Evolutionary conservation across 2,113 vertebrate genomes (phyloP).

Genomic region (Apaloderma vittatum): DNA sequence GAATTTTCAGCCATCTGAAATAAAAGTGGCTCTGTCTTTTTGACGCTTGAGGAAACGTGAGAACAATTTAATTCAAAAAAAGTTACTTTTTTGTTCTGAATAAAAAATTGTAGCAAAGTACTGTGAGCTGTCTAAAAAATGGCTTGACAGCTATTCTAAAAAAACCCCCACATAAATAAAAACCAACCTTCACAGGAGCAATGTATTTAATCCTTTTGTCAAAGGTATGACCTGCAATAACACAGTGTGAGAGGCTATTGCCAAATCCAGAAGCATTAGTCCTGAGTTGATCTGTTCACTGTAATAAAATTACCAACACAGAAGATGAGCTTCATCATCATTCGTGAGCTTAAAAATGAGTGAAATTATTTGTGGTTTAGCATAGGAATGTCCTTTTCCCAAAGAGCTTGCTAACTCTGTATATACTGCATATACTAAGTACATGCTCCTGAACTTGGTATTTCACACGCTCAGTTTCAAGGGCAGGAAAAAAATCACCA

Average conservation of each 20-base stretch:
- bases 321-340: not conserved
- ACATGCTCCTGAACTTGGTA: not conserved
- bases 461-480: not conserved
- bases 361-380: not conserved
- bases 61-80: not conserved
- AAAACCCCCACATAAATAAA: not conserved
- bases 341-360: not conserved
- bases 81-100: not conserved
- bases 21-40: not conserved
- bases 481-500: accelerated
- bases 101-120: not conserved
- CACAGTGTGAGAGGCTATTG: not conserved
- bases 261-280: not conserved
- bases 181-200: not conserved
- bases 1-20: constrained; percentile 9
- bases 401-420: not conserved
- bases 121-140: not conserved
- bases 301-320: not conserved
- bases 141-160: not conserved
- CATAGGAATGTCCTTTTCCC: not conserved
- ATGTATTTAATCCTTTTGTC: not conserved
- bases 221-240: not conserved
- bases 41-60: not conserved
- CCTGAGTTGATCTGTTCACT: not conserved
- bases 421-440: not conserved